A percentile compares a stretch with the other conserved stretches of the same genome.
Conservation (phyloP, 2,888 invertebrate genomes). For the Platycnemis pennipes region DNA sequence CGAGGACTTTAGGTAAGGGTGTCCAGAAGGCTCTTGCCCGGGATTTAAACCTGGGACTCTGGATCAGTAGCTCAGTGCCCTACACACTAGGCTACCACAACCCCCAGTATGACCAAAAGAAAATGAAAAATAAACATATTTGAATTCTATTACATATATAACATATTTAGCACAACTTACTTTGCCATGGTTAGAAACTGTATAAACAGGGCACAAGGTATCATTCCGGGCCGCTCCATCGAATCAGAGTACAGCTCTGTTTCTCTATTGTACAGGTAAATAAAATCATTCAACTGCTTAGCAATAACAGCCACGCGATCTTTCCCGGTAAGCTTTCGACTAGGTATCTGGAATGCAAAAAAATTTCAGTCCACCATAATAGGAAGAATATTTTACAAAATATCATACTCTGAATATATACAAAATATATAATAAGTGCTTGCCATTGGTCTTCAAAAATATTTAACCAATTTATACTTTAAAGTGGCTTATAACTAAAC, state of each 20-base stretch:
- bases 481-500: too few species aligned
- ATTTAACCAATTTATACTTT: background rate
- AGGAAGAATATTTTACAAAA: too few species aligned
- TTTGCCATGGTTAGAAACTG: constrained; percentile 83
- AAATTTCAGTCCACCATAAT: background rate
- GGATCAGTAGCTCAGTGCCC: too few species aligned
- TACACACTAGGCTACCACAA: too few species aligned
- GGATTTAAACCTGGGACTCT: too few species aligned
- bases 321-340: constrained; percentile 87
- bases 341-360: constrained; percentile 82
- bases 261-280: constrained; percentile 91
- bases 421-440: too few species aligned
- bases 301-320: constrained; percentile 92
- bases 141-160: background rate
- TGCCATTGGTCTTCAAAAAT: background rate
- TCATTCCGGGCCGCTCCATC: constrained; percentile 83
- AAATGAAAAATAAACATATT: too few species aligned
- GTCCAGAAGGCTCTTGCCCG: too few species aligned
- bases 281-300: constrained; percentile 91
- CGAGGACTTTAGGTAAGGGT: too few species aligned
- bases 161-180: constrained; percentile 76
- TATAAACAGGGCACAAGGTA: constrained; percentile 81
- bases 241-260: constrained; percentile 89
- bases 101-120: too few species aligned
- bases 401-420: too few species aligned